Percentiles rank a stretch among this genome's conserved stretches.
Conservation (phyloP, 2,113 vertebrate species). For the Stigmatopora nigra region DNA sequence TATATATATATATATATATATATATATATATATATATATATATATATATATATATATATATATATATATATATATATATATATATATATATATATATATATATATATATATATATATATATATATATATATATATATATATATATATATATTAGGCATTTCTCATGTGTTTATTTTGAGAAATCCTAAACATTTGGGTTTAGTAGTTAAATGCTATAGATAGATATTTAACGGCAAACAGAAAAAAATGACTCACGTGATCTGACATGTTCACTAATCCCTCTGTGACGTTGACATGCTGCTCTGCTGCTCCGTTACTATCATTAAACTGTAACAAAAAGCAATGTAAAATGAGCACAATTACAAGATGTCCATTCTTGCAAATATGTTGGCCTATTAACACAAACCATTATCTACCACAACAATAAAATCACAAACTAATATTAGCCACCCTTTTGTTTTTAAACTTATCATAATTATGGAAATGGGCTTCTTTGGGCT, state of each 20-base stretch:
- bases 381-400: not conserved
- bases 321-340: constrained; percentile 61
- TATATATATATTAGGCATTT: no score
- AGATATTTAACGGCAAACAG: not conserved
- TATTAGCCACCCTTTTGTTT: not conserved
- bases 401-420: not conserved
- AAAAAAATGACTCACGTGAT: constrained; percentile 63
- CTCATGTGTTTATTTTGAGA: not conserved
- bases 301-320: constrained; percentile 56
- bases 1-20: no score
- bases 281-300: constrained; percentile 64
- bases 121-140: no score
- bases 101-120: no score
- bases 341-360: not conserved
- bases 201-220: not conserved
- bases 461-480: no score
- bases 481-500: no score
- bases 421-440: not conserved
- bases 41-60: no score
- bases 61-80: no score
- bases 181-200: not conserved
- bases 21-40: no score
- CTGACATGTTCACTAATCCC: constrained; percentile 69
- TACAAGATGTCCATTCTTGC: not conserved
- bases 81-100: no score